These are phyloP conservation scores for Channallabes apus DNA, from an alignment of 2,797 vertebrate genomes.

Conservation along the genomic window DNA sequence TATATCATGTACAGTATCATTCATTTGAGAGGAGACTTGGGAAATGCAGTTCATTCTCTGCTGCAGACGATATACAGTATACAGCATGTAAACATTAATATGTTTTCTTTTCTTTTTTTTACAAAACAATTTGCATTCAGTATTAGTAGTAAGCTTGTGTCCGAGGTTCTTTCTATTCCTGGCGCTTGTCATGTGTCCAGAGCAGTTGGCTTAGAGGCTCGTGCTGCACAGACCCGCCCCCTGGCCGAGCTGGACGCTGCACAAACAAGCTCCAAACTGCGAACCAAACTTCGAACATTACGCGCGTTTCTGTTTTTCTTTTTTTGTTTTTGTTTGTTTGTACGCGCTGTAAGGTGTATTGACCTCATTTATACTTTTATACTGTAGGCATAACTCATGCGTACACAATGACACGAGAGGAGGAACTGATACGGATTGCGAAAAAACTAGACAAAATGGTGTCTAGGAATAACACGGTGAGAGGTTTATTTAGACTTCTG, in stretches of 20 bases:
- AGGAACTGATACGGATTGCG: constrained; percentile 88
- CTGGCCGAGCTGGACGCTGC: constrained; percentile 61
- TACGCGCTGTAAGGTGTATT: constrained; percentile 6
- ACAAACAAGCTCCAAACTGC: constrained; percentile 60
- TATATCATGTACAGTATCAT: background rate
- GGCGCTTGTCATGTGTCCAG: constrained; percentile 68
- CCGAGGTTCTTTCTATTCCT: constrained; percentile 68
- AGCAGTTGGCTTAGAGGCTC: constrained; percentile 44
- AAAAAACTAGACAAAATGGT: constrained; percentile 97
- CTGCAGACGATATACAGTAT: too few relatives aligned
- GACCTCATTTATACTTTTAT: constrained; percentile 9
- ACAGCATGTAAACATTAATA: too few relatives aligned
- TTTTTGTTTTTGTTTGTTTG: background rate
- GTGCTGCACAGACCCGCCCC: constrained; percentile 71
- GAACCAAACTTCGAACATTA: constrained; percentile 60
- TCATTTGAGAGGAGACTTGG: background rate
- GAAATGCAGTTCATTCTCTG: background rate
- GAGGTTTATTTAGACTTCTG: constrained; percentile 65
- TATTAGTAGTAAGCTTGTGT: background rate
- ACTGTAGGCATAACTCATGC: constrained; percentile 62
- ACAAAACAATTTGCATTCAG: background rate
- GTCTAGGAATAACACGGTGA: constrained; percentile 91
- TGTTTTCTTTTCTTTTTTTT: background rate
- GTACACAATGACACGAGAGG: constrained; percentile 83
- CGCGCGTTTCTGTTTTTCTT: constrained; percentile 28